Evolutionary conservation across 2,797 vertebrate species (phyloP).

Genomic region (Nyctibius grandis): DNA sequence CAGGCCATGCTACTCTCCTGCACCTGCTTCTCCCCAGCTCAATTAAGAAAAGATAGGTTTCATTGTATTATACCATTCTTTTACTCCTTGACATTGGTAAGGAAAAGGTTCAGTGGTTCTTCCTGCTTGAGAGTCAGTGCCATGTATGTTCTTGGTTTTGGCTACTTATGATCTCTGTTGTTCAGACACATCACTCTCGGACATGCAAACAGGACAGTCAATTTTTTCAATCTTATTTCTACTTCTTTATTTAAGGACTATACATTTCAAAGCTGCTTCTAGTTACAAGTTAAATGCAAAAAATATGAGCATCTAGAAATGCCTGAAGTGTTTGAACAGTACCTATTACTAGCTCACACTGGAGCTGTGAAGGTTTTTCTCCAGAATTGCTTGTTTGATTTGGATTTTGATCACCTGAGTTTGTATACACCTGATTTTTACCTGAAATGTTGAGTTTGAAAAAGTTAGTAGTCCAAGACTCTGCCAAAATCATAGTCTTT

Average conservation of each 20-base stretch:
- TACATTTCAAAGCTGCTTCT: neutral
- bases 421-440: neutral
- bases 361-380: neutral
- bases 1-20: slow-evolving; percentile 12
- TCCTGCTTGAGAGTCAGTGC: neutral
- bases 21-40: slow-evolving; percentile 42
- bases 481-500: neutral
- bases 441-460: neutral
- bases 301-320: neutral
- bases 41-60: neutral
- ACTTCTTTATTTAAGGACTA: neutral
- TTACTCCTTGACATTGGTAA: neutral
- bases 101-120: neutral
- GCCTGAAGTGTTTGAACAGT: neutral
- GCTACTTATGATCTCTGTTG: neutral
- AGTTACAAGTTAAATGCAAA: neutral
- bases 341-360: neutral
- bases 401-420: neutral
- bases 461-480: neutral
- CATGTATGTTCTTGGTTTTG: neutral
- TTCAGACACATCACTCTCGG: neutral
- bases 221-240: neutral
- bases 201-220: neutral
- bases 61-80: neutral
- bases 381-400: neutral